Percentiles rank a stretch among this genome's conserved stretches.
Conservation (phyloP, 1,140 invertebrate species). For the Apis laboriosa region DNA sequence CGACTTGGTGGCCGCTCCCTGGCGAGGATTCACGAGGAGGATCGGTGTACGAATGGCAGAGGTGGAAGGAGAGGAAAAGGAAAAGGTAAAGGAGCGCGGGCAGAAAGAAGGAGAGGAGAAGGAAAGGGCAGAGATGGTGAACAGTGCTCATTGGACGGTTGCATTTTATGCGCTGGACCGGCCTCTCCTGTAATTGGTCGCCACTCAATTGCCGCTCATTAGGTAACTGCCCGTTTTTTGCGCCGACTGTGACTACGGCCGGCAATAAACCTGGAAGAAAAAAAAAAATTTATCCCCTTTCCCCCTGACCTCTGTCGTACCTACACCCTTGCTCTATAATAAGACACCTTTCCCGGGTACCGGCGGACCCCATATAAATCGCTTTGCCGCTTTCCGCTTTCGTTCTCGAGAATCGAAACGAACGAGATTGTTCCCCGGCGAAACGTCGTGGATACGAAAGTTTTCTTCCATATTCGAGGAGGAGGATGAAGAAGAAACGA, state of each 20-base stretch:
- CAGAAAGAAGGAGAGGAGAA: constrained; percentile 56
- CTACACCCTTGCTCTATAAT: constrained; percentile 35
- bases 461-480: background rate
- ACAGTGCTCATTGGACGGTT: constrained; percentile 75
- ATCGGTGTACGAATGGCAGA: constrained; percentile 30
- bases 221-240: constrained; percentile 75
- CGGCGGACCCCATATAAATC: background rate
- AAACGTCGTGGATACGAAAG: background rate
- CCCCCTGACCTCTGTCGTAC: constrained; percentile 36
- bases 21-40: background rate
- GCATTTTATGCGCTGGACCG: constrained; percentile 69
- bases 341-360: constrained; percentile 19
- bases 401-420: background rate
- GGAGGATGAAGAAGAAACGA: background rate
- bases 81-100: constrained; percentile 46
- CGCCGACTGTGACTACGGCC: constrained; percentile 64
- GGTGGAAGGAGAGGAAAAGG: constrained; percentile 38
- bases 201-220: constrained; percentile 78
- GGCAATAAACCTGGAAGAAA: constrained; percentile 25
- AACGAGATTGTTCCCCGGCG: background rate
- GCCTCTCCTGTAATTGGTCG: constrained; percentile 77
- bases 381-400: background rate
- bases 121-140: constrained; percentile 62
- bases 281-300: constrained; percentile 39
- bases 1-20: no score